These are phyloP conservation scores for Apis dorsata DNA, from an alignment of 1,140 invertebrate species.

Conservation along the genomic window DNA sequence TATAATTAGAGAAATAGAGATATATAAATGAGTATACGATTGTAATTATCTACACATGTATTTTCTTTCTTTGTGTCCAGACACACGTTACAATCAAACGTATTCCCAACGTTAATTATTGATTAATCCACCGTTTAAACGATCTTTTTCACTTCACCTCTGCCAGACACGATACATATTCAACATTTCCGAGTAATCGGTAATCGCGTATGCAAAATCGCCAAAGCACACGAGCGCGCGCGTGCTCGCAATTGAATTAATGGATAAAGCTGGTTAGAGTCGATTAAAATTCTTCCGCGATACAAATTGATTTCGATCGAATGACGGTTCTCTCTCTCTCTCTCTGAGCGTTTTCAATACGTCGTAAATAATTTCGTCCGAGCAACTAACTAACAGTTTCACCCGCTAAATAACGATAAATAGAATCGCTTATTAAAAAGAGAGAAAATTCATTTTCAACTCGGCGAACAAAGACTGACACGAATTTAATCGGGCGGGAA, in stretches of 20 bases:
- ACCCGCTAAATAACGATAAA: too few relatives aligned
- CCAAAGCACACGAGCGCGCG: neutral
- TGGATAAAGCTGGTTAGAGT: neutral
- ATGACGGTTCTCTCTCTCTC: neutral
- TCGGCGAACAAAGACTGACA: too few relatives aligned
- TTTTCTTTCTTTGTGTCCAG: too few relatives aligned
- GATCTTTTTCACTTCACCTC: too few relatives aligned
- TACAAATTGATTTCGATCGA: conserved; percentile 33
- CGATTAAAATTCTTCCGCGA: conserved; percentile 15
- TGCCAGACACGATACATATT: neutral
- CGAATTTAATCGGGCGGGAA: neutral
- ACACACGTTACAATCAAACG: too few relatives aligned
- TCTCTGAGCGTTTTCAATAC: neutral
- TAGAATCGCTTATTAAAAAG: too few relatives aligned
- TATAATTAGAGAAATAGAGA: too few relatives aligned
- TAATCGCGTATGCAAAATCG: neutral
- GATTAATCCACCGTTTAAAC: too few relatives aligned
- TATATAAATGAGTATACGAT: too few relatives aligned
- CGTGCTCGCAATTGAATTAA: conserved; percentile 20
- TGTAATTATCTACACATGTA: too few relatives aligned
- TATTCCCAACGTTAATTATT: too few relatives aligned
- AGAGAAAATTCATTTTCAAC: neutral
- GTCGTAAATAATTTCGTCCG: conserved; percentile 11
- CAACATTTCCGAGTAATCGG: neutral
- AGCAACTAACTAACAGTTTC: neutral